Evolutionary conservation across 2,888 invertebrate species (phyloP).

Genomic region (Fragum sueziense): DNA sequence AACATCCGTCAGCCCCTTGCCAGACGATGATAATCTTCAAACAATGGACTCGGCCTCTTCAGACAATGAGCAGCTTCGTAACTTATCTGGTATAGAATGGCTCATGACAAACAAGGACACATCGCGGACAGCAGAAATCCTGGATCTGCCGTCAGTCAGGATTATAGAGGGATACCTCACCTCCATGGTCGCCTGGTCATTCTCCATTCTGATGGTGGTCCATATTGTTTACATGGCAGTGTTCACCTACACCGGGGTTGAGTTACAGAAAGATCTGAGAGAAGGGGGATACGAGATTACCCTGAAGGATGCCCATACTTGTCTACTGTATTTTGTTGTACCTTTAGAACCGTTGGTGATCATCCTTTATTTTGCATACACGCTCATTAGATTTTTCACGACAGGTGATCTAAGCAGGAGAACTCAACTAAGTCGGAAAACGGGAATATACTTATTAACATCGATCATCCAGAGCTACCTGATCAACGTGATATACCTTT

Average conservation of each 20-base stretch:
- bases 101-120: constrained; percentile 66
- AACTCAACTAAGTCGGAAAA: constrained; percentile 20
- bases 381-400: constrained; percentile 5
- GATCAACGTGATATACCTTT: constrained; percentile 43
- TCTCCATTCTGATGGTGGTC: constrained; percentile 68
- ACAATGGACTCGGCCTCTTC: neutral
- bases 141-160: constrained; percentile 74
- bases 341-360: constrained; percentile 68
- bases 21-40: neutral
- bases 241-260: constrained; percentile 66
- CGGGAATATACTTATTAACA: constrained; percentile 11
- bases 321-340: constrained; percentile 61
- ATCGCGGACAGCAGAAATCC: constrained; percentile 67
- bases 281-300: constrained; percentile 33
- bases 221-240: constrained; percentile 78
- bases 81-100: constrained; percentile 72
- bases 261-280: constrained; percentile 55
- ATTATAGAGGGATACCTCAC: constrained; percentile 74
- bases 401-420: constrained; percentile 21
- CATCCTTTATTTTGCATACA: constrained; percentile 51
- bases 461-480: constrained; percentile 29
- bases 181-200: constrained; percentile 72
- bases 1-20: neutral
- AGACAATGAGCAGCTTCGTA: neutral
- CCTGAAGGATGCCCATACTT: constrained; percentile 27